Percentiles rank a stretch among this genome's conserved stretches.
phyloP scores from a whole-genome alignment of 2,888 invertebrate species.

The Eulithis testata region DNA sequence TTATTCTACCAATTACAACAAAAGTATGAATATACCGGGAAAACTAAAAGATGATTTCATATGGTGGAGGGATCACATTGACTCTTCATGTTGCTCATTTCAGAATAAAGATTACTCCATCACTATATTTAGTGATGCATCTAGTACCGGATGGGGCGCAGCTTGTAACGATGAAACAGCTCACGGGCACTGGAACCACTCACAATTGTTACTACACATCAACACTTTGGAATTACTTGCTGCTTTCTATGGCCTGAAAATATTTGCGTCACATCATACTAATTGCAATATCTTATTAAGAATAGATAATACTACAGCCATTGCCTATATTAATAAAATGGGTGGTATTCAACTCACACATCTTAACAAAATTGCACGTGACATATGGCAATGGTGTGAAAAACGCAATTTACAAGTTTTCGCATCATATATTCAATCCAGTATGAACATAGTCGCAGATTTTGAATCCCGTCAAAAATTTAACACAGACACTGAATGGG shows the following conservation, averaged over 20 bases:
- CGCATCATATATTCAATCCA: conserved; percentile 27
- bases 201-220: conserved; percentile 19
- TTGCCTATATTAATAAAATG: conserved; percentile 37
- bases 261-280: background rate
- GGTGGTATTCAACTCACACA: conserved; percentile 34
- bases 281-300: conserved; percentile 28
- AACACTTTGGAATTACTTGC: conserved; percentile 23
- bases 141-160: conserved; percentile 28
- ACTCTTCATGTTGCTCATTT: background rate
- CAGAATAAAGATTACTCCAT: background rate
- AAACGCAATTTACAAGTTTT: conserved; percentile 19
- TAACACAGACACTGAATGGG: conserved; percentile 34
- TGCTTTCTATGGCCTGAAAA: conserved; percentile 5
- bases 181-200: conserved; percentile 18
- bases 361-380: conserved; percentile 23
- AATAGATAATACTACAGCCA: conserved; percentile 39
- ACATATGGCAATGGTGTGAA: conserved; percentile 37
- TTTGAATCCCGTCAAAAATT: conserved; percentile 24
- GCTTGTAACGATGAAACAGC: conserved; percentile 13
- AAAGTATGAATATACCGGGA: background rate
- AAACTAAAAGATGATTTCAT: background rate
- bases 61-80: conserved; percentile 6
- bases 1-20: background rate
- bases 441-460: conserved; percentile 30
- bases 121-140: conserved; percentile 1